Evolutionary conservation across 1,140 invertebrate genomes (phyloP).

Genomic region (Heterodera carotae): DNA sequence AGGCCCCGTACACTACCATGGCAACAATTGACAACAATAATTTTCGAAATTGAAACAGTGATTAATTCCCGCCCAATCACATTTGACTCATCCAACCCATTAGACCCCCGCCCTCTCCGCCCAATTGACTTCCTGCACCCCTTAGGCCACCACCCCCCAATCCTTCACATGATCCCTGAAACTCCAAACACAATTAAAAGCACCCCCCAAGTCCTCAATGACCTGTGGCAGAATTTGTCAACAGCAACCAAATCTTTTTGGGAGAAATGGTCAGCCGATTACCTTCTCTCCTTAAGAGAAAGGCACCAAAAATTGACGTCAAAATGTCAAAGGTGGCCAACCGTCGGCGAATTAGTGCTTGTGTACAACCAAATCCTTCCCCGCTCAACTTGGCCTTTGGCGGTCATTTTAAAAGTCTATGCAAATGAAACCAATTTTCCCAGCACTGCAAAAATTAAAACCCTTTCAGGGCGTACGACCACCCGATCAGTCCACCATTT

Average conservation of each 20-base stretch:
- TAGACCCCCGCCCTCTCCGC: neutral
- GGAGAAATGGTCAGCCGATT: neutral
- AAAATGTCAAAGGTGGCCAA: neutral
- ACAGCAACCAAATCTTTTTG: neutral
- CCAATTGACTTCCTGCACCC: conserved; percentile 2
- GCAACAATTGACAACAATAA: neutral
- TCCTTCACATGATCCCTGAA: neutral
- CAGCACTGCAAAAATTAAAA: neutral
- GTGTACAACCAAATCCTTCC: neutral
- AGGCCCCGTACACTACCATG: neutral
- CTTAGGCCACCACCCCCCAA: neutral
- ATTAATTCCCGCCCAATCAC: conserved; percentile 4
- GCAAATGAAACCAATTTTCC: neutral
- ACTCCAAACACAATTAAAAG: neutral
- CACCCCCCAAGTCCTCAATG: neutral
- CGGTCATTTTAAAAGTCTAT: neutral
- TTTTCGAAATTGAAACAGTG: neutral
- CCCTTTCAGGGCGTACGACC: neutral
- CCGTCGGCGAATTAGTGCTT: neutral
- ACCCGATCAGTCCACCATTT: neutral
- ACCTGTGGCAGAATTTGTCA: neutral
- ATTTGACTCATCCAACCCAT: neutral
- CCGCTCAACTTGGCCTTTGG: neutral
- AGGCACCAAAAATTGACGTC: neutral
- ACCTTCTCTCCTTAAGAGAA: neutral